Evolutionary conservation across 1,140 invertebrate species (phyloP), one percentile per base, ranked within the genome.

Genomic region (Whitmania pigra): DNA sequence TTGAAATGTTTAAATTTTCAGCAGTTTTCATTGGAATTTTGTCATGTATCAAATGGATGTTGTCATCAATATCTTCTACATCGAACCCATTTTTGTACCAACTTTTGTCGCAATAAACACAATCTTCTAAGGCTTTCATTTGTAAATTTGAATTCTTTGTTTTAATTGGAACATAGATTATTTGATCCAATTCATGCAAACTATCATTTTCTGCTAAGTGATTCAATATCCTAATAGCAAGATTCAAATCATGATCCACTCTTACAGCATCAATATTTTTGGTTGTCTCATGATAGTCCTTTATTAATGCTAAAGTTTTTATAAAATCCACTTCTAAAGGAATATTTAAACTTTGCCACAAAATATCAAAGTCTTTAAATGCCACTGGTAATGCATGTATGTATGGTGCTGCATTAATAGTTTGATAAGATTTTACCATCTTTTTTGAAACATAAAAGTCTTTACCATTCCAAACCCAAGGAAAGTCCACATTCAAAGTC

Each of bases 71-170:
- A 29, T 73, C 74, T 9, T 71, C 67, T 1, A 53, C 27, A 13
- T 71, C 63, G 6, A 63, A 60, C n/a, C 75, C 57, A 22, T 74
- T 15, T 53, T 57, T 17, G 7, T 75, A 63, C 73, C 75, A 75
- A 17, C 74, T 75, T 17, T 69, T 69, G 66, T 77, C 76, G 69
- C 76, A 77, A 57, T 75, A 78, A 18, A 71, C 76, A 67, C 77
- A 78, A 6, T 70, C 53, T 36, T 49, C 53, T 20, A 54, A 49
- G 18, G 25, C 27, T 18, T 53, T 25, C 43, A 70, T 53, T n/a
- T 49, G 20, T 18, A 70, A 53, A 2, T 54, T 70, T 49, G 17
- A 25, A 53, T 70, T 49, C 3, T 53, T 53, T 53, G 69, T 70
- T 17, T 22, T 70, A 13, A 70, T 53, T 25, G 69, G 69, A 70